phyloP scores from a whole-genome alignment of 2,888 invertebrate genomes.

The Diplazon laetatorius region DNA sequence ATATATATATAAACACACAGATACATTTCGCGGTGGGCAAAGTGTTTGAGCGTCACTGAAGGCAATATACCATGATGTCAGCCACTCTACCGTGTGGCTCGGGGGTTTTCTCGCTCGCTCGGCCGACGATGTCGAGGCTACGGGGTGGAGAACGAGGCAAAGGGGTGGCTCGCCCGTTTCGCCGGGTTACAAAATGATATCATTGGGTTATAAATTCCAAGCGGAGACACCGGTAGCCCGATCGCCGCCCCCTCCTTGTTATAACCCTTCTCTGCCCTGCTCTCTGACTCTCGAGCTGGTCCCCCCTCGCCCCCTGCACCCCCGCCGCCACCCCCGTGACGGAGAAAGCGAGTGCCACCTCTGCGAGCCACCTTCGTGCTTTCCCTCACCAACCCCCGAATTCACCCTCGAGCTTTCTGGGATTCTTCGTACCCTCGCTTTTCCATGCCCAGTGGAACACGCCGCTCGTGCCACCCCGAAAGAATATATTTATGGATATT shows the following conservation, averaged over 20 bases:
- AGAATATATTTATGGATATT: too few species aligned
- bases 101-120: slow-evolving; percentile 55
- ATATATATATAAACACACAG: too few species aligned
- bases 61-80: slow-evolving; percentile 82
- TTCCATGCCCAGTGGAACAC: slow-evolving; percentile 79
- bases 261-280: slow-evolving; percentile 72
- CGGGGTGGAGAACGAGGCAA: too few species aligned
- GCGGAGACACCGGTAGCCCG: slow-evolving; percentile 80
- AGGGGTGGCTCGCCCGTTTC: slow-evolving; percentile 78
- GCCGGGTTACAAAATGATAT: slow-evolving; percentile 81
- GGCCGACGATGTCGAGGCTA: slow-evolving; percentile 51
- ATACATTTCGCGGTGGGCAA: slow-evolving; percentile 65
- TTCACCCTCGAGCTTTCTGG: slow-evolving; percentile 80
- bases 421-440: slow-evolving; percentile 82
- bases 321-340: slow-evolving; percentile 42
- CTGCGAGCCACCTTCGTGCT: slow-evolving; percentile 64
- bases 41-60: slow-evolving; percentile 81
- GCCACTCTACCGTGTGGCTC: slow-evolving; percentile 75
- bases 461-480: slow-evolving; percentile 82
- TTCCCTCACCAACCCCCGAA: slow-evolving; percentile 66
- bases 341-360: slow-evolving; percentile 57
- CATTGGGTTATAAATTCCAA: slow-evolving; percentile 82
- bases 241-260: slow-evolving; percentile 76
- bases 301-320: slow-evolving; percentile 15
- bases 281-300: slow-evolving; percentile 66